Conservation (phyloP, 2,113 vertebrate species). For the Brevimyrus niger region DNA sequence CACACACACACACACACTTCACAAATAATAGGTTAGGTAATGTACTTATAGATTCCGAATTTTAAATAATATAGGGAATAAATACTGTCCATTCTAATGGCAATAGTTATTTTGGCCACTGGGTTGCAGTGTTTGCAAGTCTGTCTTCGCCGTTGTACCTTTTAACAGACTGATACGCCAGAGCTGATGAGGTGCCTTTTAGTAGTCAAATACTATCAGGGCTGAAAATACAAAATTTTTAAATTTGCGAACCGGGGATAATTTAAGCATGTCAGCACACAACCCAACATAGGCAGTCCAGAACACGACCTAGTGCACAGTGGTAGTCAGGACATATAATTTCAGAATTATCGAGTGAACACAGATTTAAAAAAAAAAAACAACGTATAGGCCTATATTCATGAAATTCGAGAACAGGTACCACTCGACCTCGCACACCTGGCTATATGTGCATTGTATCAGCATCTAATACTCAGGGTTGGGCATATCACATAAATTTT, state of each 20-base stretch:
- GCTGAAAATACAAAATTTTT: background rate
- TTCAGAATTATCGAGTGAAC: background rate
- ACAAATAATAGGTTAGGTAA: background rate
- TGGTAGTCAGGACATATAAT: background rate
- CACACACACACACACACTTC: too few species aligned
- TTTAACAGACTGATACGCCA: background rate
- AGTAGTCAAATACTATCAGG: background rate
- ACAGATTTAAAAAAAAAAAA: background rate
- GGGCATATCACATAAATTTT: background rate
- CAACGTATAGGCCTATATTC: background rate
- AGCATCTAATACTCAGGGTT: background rate
- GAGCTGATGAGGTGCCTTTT: background rate
- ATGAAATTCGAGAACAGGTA: background rate
- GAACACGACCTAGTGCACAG: background rate
- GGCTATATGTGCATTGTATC: background rate
- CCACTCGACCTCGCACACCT: background rate
- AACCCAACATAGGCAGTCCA: background rate
- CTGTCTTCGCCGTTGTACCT: background rate
- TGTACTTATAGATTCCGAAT: background rate
- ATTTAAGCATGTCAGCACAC: too few species aligned
- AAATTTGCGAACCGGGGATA: background rate
- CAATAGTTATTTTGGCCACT: background rate
- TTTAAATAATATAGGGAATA: background rate
- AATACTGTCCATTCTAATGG: background rate
- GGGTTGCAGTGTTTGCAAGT: background rate